Evolutionary conservation across 2,888 invertebrate genomes (phyloP).

Genomic region (Microchrysa polita): DNA sequence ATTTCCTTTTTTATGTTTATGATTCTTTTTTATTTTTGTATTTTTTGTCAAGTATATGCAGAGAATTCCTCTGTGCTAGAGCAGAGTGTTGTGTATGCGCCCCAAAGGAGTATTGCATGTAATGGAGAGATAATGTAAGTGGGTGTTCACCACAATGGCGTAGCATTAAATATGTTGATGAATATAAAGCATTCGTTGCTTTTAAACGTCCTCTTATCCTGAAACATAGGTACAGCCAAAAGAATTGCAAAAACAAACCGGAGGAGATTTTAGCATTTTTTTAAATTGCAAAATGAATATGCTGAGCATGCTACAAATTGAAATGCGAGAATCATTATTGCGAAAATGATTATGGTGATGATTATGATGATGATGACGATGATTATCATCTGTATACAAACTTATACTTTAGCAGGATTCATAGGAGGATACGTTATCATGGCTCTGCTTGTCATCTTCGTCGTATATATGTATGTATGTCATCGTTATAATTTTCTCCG

Average conservation of each 20-base stretch:
- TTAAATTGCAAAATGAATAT: constrained; percentile 44
- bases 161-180: constrained; percentile 41
- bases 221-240: neutral
- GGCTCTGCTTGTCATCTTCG: too few species aligned
- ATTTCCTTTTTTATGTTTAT: too few species aligned
- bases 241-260: constrained; percentile 27
- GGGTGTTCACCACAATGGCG: constrained; percentile 42
- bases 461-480: too few species aligned
- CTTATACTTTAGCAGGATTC: too few species aligned
- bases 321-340: constrained; percentile 40
- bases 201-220: constrained; percentile 12
- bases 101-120: constrained; percentile 8
- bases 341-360: constrained; percentile 42
- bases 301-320: constrained; percentile 41
- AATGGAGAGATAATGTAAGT: constrained; percentile 43
- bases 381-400: constrained; percentile 1
- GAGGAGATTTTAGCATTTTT: constrained; percentile 39
- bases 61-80: neutral
- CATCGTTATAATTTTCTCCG: constrained; percentile 20
- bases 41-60: neutral
- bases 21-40: too few species aligned
- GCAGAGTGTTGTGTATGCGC: neutral
- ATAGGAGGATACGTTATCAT: neutral
- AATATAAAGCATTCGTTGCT: constrained; percentile 30
- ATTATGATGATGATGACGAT: constrained; percentile 37